A percentile compares a stretch with the other conserved stretches of the same genome.
These are phyloP conservation scores for Propithecus coquereli DNA, from an alignment of 2,113 vertebrate genomes.

Conservation along the genomic window DNA sequence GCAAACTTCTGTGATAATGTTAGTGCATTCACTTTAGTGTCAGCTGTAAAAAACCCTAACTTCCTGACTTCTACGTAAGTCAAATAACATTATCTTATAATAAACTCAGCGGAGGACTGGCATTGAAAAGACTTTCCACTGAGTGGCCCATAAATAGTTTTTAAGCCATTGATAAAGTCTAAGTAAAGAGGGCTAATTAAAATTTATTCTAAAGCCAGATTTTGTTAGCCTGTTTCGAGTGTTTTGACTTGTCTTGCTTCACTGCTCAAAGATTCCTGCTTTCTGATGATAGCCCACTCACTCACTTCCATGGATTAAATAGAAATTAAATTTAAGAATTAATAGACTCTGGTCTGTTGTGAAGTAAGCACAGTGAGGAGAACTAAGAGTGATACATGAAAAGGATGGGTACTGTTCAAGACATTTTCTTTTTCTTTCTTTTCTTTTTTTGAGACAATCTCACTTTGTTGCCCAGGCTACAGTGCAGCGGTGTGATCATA, in stretches of 20 bases:
- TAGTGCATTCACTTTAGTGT: slow-evolving; percentile 21
- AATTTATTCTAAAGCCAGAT: background rate
- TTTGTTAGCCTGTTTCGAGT: background rate
- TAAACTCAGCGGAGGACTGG: slow-evolving; percentile 7
- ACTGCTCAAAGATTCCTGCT: background rate
- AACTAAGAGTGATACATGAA: background rate
- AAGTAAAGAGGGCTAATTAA: background rate
- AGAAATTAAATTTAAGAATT: slow-evolving; percentile 18
- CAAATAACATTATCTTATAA: slow-evolving; percentile 49
- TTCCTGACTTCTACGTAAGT: slow-evolving; percentile 41
- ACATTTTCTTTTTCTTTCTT: no score
- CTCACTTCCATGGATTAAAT: background rate
- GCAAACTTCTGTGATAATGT: slow-evolving; percentile 24
- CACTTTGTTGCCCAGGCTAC: no score
- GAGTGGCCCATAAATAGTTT: background rate
- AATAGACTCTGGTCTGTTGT: background rate
- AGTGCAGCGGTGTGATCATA: no score
- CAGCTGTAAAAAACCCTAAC: slow-evolving; percentile 21
- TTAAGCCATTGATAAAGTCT: background rate
- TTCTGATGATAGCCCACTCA: background rate
- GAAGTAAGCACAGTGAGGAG: background rate
- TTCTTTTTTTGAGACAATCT: no score
- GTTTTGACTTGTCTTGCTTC: slow-evolving; percentile 24
- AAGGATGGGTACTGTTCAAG: background rate
- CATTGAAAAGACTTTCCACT: background rate